A percentile compares a stretch with the other conserved stretches of the same genome.
Evolutionary conservation across 2,113 vertebrate species (phyloP).

Genomic region (Centropristis striata): DNA sequence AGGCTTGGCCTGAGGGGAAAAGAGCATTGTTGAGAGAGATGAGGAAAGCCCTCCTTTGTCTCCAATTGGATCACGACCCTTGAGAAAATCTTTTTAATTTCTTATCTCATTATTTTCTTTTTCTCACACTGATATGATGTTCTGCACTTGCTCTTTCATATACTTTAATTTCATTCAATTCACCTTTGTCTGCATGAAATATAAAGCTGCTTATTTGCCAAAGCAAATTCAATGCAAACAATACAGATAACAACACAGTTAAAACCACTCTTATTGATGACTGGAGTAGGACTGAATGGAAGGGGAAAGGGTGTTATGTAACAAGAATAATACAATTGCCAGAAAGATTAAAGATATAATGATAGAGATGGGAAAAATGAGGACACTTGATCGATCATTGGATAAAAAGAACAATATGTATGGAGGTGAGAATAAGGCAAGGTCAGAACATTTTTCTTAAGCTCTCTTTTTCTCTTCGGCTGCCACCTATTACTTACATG

Average conservation of each 20-base stretch:
- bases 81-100: constrained; percentile 56
- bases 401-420: not conserved
- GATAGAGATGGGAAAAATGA: not conserved
- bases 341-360: not conserved
- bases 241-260: constrained; percentile 1
- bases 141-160: not conserved
- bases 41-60: constrained; percentile 40
- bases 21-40: constrained; percentile 17
- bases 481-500: not conserved
- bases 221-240: constrained; percentile 1
- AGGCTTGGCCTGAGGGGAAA: constrained; percentile 13
- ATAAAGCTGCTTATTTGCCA: constrained; percentile 22
- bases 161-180: constrained; percentile 36
- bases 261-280: not conserved
- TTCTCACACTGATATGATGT: constrained; percentile 51
- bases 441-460: not conserved
- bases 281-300: not conserved
- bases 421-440: not conserved
- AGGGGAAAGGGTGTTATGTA: not conserved
- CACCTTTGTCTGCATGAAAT: not conserved
- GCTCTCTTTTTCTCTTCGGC: not conserved
- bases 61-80: constrained; percentile 47
- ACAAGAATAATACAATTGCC: not conserved
- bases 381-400: not conserved
- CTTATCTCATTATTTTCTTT: constrained; percentile 53